Percentiles rank a stretch among this genome's conserved stretches.
These are phyloP conservation scores for Dendronephthya gigantea DNA, from an alignment of 64 coral and sea anemone species.

Conservation along the genomic window DNA sequence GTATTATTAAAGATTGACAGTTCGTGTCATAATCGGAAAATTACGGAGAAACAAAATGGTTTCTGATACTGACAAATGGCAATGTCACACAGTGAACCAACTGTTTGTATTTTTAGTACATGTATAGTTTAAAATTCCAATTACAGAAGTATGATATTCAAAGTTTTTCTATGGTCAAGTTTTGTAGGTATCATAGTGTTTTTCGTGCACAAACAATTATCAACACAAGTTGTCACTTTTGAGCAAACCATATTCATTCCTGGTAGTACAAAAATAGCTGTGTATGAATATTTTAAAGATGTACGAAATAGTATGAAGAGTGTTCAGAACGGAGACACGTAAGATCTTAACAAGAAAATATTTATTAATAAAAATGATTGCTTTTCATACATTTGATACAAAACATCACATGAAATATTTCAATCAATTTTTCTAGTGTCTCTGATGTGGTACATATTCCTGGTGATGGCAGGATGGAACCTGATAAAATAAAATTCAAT, in stretches of 20 bases:
- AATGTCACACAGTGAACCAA: too few relatives aligned
- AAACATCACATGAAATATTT: background rate
- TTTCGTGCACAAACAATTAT: background rate
- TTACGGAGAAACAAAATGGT: too few relatives aligned
- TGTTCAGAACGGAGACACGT: background rate
- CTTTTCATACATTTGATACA: too few relatives aligned
- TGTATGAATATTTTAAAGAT: background rate
- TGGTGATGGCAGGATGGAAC: background rate
- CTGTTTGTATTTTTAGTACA: too few relatives aligned
- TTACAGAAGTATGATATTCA: background rate
- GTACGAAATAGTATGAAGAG: background rate
- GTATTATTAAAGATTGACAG: too few relatives aligned
- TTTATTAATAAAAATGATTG: too few relatives aligned
- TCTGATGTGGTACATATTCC: background rate
- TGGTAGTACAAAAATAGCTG: background rate
- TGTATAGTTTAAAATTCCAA: background rate
- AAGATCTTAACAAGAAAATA: too few relatives aligned
- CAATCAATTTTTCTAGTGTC: background rate
- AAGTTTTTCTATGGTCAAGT: constrained; percentile 5
- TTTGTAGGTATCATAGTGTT: background rate
- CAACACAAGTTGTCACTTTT: background rate
- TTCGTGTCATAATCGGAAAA: too few relatives aligned
- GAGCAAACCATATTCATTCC: background rate
- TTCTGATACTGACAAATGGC: too few relatives aligned
- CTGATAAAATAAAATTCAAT: constrained; percentile 2